Percentiles rank a stretch among this genome's conserved stretches.
These are phyloP conservation scores for Prionace glauca DNA, from an alignment of 2,797 vertebrate genomes.

Conservation along the genomic window DNA sequence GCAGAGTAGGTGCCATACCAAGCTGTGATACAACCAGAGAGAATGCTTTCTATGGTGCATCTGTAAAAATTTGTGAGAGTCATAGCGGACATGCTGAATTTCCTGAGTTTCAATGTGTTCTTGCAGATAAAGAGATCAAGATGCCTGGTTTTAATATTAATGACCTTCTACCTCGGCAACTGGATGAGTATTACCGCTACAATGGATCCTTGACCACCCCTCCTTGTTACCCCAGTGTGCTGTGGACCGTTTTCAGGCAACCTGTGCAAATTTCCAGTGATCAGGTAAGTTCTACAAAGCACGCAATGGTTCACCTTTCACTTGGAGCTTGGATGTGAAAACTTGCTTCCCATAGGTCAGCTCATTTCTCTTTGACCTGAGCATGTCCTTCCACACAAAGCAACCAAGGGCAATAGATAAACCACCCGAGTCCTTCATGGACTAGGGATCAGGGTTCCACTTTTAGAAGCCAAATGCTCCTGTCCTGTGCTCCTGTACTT, in stretches of 20 bases:
- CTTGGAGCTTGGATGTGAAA: not conserved
- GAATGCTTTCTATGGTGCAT: no score
- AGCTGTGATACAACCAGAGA: no score
- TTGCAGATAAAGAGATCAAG: conserved; percentile 67
- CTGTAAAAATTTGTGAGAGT: no score
- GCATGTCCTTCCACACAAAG: not conserved
- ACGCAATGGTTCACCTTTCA: not conserved
- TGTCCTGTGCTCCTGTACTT: not conserved
- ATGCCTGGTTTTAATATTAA: conserved; percentile 75
- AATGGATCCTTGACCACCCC: conserved; percentile 90
- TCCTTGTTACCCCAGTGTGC: conserved; percentile 84
- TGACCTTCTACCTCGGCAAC: conserved; percentile 67
- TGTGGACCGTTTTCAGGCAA: conserved; percentile 86
- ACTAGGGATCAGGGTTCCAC: not conserved
- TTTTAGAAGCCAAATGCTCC: not conserved
- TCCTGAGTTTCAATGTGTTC: not conserved
- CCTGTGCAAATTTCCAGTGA: conserved; percentile 71
- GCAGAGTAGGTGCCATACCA: no score
- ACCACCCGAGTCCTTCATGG: not conserved
- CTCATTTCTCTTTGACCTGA: not conserved
- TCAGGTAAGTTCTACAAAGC: conserved; percentile 63
- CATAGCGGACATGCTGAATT: not conserved
- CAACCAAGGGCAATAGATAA: not conserved
- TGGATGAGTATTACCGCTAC: conserved; percentile 85
- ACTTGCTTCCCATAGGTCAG: not conserved